phyloP scores from a whole-genome alignment of 2,113 vertebrate species.

The Aldabrachelys gigantea region DNA sequence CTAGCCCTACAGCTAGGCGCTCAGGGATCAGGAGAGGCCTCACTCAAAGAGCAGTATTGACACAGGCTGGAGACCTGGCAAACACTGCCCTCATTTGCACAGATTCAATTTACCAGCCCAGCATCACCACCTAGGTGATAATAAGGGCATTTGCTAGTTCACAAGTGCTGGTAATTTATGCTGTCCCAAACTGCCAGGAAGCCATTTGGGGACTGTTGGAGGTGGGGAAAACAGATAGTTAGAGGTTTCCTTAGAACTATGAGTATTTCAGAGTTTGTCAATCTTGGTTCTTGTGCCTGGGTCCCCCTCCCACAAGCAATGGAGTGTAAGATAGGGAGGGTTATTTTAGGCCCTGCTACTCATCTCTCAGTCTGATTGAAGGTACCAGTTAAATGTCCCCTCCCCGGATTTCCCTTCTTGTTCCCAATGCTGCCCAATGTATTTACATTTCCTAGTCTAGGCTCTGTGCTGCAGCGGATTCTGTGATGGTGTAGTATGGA shows the following conservation, averaged over 20 bases:
- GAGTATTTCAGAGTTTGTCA: neutral
- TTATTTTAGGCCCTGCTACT: neutral
- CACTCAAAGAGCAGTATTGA: neutral
- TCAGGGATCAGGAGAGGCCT: neutral
- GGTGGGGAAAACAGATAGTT: neutral
- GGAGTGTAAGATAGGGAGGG: neutral
- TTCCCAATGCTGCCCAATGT: neutral
- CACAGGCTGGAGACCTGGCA: neutral
- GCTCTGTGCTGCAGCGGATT: neutral
- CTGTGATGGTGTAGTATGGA: neutral
- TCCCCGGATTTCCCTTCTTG: neutral
- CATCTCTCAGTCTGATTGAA: neutral
- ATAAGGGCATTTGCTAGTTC: conserved; percentile 31
- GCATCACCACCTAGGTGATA: conserved; percentile 16
- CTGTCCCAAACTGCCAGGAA: conserved; percentile 23
- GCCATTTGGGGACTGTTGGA: neutral
- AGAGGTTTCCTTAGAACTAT: neutral
- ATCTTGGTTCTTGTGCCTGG: neutral
- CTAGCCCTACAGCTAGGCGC: neutral
- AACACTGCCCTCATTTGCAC: neutral
- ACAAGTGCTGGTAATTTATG: neutral
- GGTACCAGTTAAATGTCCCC: neutral
- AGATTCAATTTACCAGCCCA: neutral
- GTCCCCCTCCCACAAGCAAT: neutral
- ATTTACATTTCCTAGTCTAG: neutral